These are phyloP conservation scores for Notolabrus celidotus DNA, from an alignment of 2,797 vertebrate genomes.

Conservation along the genomic window DNA sequence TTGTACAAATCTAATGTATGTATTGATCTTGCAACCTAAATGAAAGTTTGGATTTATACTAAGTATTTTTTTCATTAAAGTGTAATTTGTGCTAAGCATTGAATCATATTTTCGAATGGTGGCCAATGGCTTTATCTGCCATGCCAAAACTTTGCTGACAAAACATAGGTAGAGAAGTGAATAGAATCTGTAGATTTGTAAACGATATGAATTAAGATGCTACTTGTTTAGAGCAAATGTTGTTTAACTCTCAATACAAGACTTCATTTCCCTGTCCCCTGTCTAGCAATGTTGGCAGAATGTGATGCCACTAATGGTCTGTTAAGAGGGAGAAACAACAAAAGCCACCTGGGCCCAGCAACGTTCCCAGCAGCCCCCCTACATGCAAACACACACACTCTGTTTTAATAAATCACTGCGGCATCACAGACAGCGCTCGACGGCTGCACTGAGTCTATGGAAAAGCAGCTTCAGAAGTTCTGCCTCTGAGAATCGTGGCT, in stretches of 20 bases:
- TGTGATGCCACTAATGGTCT: slow-evolving; percentile 75
- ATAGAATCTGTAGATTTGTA: slow-evolving; percentile 55
- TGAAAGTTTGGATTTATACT: too few species aligned
- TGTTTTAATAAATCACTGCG: slow-evolving; percentile 73
- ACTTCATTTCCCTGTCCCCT: slow-evolving; percentile 77
- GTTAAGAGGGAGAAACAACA: slow-evolving; percentile 62
- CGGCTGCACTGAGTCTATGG: slow-evolving; percentile 39
- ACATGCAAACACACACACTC: slow-evolving; percentile 55
- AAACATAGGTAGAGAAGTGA: neutral
- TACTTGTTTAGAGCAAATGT: slow-evolving; percentile 66
- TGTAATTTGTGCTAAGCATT: too few species aligned
- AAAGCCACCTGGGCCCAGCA: slow-evolving; percentile 59
- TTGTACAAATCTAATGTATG: too few species aligned
- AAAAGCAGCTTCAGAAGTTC: slow-evolving; percentile 67
- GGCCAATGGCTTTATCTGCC: too few species aligned
- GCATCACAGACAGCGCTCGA: slow-evolving; percentile 58
- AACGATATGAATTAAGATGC: slow-evolving; percentile 63
- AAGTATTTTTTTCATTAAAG: too few species aligned
- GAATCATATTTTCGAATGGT: too few species aligned
- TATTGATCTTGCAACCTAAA: too few species aligned
- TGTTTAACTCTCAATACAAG: slow-evolving; percentile 53
- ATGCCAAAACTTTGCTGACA: too few species aligned
- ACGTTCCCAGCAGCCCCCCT: slow-evolving; percentile 45
- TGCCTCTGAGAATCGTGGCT: slow-evolving; percentile 73
- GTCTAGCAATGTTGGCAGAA: slow-evolving; percentile 66